A percentile compares a stretch with the other conserved stretches of the same genome.
These are phyloP conservation scores for Machimus rusticus DNA, from an alignment of 2,888 invertebrate species.

Conservation along the genomic window DNA sequence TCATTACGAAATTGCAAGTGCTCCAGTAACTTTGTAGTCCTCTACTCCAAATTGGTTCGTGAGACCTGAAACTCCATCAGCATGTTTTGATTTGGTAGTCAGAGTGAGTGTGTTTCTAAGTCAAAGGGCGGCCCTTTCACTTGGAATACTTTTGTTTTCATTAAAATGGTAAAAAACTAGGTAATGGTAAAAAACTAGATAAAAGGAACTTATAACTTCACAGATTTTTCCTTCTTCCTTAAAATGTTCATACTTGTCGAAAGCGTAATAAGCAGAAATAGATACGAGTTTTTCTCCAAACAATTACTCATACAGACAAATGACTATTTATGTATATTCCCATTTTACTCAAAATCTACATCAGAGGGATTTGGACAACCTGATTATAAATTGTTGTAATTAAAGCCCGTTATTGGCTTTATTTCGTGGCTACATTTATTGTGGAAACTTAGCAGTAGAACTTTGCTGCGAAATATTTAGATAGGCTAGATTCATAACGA, in stretches of 20 bases:
- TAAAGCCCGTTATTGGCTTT: no score
- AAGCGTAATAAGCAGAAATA: neutral
- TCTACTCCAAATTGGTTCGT: neutral
- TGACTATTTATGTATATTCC: no score
- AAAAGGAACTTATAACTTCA: neutral
- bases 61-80: neutral
- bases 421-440: no score
- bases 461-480: no score
- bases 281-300: no score
- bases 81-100: neutral
- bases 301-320: no score
- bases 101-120: neutral
- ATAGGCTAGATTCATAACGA: no score
- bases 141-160: neutral
- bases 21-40: neutral
- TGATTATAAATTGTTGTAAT: no score
- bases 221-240: neutral
- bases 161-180: neutral
- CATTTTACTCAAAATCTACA: no score
- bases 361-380: no score
- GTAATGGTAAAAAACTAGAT: neutral
- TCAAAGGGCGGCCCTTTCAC: neutral
- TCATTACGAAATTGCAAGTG: neutral
- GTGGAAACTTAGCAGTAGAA: no score
- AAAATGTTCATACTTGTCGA: neutral